phyloP scores from a whole-genome alignment of 2,797 vertebrate species.

The Pseudochirops corinnae region DNA sequence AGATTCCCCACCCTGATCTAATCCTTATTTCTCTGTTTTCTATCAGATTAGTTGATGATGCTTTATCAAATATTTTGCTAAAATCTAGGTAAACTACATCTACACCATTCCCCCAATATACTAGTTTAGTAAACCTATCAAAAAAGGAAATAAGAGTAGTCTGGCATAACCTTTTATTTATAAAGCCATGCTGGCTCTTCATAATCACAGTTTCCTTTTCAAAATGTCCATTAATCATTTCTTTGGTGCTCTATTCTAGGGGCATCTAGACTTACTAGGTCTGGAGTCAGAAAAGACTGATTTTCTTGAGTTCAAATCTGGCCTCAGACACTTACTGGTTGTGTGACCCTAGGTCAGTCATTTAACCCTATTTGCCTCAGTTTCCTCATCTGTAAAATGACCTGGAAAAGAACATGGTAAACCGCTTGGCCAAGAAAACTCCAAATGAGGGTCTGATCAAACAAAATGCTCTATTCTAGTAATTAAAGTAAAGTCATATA shows the following conservation, averaged over 20 bases:
- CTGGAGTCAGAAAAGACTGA: neutral
- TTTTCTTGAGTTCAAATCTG: neutral
- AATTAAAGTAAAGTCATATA: neutral
- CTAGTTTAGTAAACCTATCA: neutral
- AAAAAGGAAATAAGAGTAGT: neutral
- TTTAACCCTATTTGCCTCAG: neutral
- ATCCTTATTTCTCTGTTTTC: neutral
- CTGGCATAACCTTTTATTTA: neutral
- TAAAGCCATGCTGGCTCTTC: neutral
- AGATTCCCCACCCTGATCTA: neutral
- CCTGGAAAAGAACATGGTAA: neutral
- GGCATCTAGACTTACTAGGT: rapidly evolving
- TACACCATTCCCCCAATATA: neutral
- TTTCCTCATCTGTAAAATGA: neutral
- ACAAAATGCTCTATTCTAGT: neutral
- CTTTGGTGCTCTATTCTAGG: neutral
- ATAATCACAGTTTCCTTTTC: neutral
- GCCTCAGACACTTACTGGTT: neutral
- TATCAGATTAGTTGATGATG: neutral
- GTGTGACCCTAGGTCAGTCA: neutral
- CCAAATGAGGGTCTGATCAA: neutral
- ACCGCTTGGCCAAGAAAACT: neutral
- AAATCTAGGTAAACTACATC: neutral
- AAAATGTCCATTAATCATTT: neutral
- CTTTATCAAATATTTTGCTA: neutral